A percentile compares a stretch with the other conserved stretches of the same genome.
phyloP scores from a whole-genome alignment of 92 coral and sea anemone species.

The Desmophyllum pertusum region DNA sequence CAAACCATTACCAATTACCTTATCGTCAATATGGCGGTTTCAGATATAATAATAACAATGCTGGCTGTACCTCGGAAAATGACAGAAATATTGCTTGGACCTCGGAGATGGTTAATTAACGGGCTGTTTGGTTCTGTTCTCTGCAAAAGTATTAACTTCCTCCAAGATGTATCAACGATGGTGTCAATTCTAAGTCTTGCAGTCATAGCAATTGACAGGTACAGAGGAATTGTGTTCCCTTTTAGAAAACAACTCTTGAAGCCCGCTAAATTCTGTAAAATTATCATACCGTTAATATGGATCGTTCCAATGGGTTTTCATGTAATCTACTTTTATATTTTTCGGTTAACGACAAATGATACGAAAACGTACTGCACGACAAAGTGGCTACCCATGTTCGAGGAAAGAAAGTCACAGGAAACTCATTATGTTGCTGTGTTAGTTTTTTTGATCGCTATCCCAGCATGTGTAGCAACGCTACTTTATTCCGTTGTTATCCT shows the following conservation, averaged over 20 bases:
- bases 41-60: background rate
- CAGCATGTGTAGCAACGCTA: background rate
- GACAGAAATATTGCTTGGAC: background rate
- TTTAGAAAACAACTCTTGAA: background rate
- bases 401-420: background rate
- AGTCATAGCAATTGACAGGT: slow-evolving; percentile 14
- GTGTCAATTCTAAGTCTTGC: background rate
- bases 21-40: slow-evolving; percentile 10
- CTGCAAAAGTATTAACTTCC: background rate
- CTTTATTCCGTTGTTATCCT: slow-evolving; percentile 29
- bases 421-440: background rate
- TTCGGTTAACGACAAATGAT: background rate
- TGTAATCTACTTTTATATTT: slow-evolving; percentile 24
- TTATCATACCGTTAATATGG: slow-evolving; percentile 36
- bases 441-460: slow-evolving; percentile 23
- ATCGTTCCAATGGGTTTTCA: slow-evolving; percentile 7
- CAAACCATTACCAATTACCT: slow-evolving; percentile 22
- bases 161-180: slow-evolving; percentile 6
- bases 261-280: background rate
- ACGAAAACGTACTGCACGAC: slow-evolving; percentile 6
- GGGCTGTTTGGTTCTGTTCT: slow-evolving; percentile 3
- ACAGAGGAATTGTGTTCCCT: slow-evolving; percentile 12
- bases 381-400: slow-evolving; percentile 34
- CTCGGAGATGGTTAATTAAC: background rate
- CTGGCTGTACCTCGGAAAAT: slow-evolving; percentile 4